phyloP scores from a whole-genome alignment of 2,113 vertebrate genomes.

The Aspiorhynchus laticeps region DNA sequence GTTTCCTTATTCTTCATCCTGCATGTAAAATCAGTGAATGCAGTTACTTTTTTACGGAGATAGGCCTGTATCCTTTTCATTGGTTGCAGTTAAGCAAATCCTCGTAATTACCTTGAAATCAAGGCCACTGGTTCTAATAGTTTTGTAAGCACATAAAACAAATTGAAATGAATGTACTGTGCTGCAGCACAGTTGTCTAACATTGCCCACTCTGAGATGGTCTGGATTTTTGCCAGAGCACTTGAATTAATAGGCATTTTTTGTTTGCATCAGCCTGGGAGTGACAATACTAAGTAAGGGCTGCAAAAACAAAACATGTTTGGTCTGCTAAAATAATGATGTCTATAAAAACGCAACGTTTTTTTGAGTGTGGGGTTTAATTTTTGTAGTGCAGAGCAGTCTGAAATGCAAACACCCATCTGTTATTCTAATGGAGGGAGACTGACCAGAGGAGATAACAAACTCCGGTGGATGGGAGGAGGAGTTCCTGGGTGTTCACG shows the following conservation, averaged over 20 bases:
- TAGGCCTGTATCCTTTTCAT: background rate
- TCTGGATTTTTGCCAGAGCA: constrained; percentile 7
- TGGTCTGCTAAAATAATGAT: constrained; percentile 10
- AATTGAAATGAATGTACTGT: background rate
- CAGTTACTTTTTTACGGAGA: background rate
- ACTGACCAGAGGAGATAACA: constrained; percentile 2
- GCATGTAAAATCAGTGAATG: background rate
- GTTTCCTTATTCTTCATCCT: background rate
- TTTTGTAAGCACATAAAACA: background rate
- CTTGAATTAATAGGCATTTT: constrained; percentile 19
- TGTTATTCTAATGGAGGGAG: constrained; percentile 34
- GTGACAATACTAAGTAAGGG: background rate
- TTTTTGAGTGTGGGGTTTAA: background rate
- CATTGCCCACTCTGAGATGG: background rate
- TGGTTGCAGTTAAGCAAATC: background rate
- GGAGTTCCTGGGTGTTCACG: background rate
- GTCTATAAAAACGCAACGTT: background rate
- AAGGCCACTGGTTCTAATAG: background rate
- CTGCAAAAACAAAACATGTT: constrained; percentile 9
- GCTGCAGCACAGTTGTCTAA: background rate
- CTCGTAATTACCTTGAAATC: background rate
- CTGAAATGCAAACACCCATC: constrained; percentile 11
- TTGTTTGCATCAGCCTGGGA: background rate
- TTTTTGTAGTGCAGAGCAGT: background rate
- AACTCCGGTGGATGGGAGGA: background rate